Evolutionary conservation across 2,888 invertebrate species (phyloP).

Genomic region (Gasteruption jaculator): DNA sequence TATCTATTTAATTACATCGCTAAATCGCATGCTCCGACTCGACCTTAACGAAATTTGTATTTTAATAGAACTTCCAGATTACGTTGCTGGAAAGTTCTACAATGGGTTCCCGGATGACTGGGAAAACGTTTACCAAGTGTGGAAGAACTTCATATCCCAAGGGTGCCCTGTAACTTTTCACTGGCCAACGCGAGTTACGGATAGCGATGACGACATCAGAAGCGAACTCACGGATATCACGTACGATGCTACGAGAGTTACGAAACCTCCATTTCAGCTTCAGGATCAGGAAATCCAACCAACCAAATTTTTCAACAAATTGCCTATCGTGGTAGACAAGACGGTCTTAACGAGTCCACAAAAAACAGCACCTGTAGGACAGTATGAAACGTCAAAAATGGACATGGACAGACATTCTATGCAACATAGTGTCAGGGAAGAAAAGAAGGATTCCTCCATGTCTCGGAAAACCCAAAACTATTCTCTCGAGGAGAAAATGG

Average conservation of each 20-base stretch:
- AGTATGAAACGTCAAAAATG: too few relatives aligned
- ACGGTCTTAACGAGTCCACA: too few relatives aligned
- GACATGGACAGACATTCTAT: too few relatives aligned
- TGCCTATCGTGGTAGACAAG: too few relatives aligned
- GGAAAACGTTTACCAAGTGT: conserved; percentile 41
- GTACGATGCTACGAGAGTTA: conserved; percentile 7
- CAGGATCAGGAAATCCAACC: background rate
- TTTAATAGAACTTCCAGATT: conserved; percentile 39
- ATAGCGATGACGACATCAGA: conserved; percentile 42
- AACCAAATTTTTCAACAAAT: conserved; percentile 14
- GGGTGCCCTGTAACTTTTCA: conserved; percentile 34
- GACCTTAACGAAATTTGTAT: background rate
- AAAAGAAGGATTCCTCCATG: too few relatives aligned
- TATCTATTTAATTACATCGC: conserved; percentile 3
- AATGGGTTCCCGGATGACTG: conserved; percentile 49
- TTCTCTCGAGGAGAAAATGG: too few relatives aligned
- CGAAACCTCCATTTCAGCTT: conserved; percentile 1
- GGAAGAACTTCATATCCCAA: conserved; percentile 33
- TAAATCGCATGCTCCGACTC: too few relatives aligned
- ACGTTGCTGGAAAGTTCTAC: conserved; percentile 40
- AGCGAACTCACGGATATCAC: conserved; percentile 36
- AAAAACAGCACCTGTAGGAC: background rate
- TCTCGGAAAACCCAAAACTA: too few relatives aligned
- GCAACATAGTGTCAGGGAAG: too few relatives aligned
- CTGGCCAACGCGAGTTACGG: conserved; percentile 43